Evolutionary conservation across 2,888 invertebrate species (phyloP), one percentile per base, ranked within the genome.

Genomic region (Megamerina dolium): DNA sequence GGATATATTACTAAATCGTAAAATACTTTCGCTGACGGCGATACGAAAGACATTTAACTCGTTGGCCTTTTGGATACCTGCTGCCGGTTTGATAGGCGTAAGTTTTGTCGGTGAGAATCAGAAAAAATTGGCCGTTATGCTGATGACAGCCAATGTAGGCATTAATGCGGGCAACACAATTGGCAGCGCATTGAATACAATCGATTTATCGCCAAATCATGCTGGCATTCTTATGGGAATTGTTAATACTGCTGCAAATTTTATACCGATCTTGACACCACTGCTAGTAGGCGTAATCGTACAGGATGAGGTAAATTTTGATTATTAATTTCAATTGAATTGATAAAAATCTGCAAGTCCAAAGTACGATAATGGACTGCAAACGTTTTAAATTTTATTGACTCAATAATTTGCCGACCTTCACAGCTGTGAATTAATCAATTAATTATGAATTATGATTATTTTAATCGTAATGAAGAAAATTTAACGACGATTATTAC

Each of bases 141-240:
- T 83, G 4, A 74, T 80, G 30, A 58, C 77, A 1, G 74, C 80
- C 1, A 77, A 80, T 12, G 76, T 79, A 9, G 67, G 66, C 3
- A 62, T 78, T 3, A 81, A 82, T 56, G 75, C 80, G 1, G 79
- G 76, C 1, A 67, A 74, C 3, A 79, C 76, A 23, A 76, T 77
- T 41, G 82, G 82, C 6, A 78, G 76, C 52, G 74, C 77, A 31
- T 74, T 81, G 1, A 84, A 82, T 57, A 82, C 82, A 43, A 80
- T 84, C 47, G 84, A 84, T 60, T 70, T 85, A 37, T 78, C 83
- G 1, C 82, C 83, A 1, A 81, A 80, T 52, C 82, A 79, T 60
- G 80, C 84, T 1, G 83, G 83, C 3, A 76, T 79, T 5, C 63
- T 83, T 13, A 82, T 84, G 81, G 84, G 83, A 1, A 75, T 84